Percentiles rank a stretch among this genome's conserved stretches.
phyloP scores from a whole-genome alignment of 1,140 invertebrate species.

The Drosophila suzukii region DNA sequence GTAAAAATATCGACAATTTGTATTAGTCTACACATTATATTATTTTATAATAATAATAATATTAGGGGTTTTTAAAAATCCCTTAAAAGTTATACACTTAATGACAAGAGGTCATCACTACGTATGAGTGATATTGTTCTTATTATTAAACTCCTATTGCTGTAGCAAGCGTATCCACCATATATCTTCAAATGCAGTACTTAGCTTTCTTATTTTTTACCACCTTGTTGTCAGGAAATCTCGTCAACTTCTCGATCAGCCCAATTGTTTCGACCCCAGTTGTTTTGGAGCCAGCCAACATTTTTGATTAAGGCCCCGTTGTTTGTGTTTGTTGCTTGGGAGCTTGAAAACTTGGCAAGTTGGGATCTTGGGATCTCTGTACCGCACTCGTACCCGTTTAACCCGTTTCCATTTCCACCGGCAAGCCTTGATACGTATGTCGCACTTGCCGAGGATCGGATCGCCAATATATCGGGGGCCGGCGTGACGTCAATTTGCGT shows the following conservation, averaged over 20 bases:
- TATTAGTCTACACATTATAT: no score
- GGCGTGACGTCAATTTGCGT: conserved; percentile 74
- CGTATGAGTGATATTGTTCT: conserved; percentile 14
- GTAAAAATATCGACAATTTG: neutral
- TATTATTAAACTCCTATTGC: neutral
- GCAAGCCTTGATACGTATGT: conserved; percentile 65
- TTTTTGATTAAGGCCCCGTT: conserved; percentile 45
- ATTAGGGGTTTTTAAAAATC: neutral
- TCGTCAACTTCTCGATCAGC: conserved; percentile 15
- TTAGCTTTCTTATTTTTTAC: no score
- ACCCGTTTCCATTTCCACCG: conserved; percentile 53
- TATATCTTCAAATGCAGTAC: neutral
- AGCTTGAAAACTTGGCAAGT: conserved; percentile 8
- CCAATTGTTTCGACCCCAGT: conserved; percentile 12
- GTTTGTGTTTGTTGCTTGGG: conserved; percentile 44
- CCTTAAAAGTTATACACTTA: neutral
- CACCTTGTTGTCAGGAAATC: neutral
- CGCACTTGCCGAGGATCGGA: conserved; percentile 68
- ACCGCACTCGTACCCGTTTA: conserved; percentile 53
- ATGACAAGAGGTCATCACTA: neutral
- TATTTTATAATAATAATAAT: no score
- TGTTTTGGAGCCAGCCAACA: conserved; percentile 16
- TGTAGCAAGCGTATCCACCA: neutral
- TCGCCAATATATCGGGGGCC: conserved; percentile 11
- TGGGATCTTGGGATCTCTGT: neutral